These are phyloP conservation scores for Steatornis caripensis DNA, from an alignment of 2,113 vertebrate species.

Conservation along the genomic window DNA sequence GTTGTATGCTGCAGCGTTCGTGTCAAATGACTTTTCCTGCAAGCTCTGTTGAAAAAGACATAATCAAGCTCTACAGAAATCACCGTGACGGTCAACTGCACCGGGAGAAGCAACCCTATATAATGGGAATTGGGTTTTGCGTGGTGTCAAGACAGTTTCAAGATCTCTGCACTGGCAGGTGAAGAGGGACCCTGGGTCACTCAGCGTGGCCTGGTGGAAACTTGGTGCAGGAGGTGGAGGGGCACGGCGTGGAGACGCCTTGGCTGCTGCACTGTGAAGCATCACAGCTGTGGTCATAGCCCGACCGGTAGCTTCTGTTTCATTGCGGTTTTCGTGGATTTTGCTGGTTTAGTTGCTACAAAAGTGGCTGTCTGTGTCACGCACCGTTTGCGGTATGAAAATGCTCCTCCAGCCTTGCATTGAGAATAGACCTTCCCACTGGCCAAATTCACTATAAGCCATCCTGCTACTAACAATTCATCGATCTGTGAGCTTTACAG, in stretches of 20 bases:
- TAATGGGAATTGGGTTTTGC: not conserved
- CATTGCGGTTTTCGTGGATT: not conserved
- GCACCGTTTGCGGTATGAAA: not conserved
- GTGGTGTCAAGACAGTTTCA: not conserved
- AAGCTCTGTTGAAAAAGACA: not conserved
- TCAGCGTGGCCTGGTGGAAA: not conserved
- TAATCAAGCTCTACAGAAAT: not conserved
- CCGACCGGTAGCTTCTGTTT: not conserved
- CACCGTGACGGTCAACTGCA: not conserved
- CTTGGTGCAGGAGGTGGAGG: not conserved
- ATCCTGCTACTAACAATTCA: not conserved
- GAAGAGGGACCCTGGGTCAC: not conserved
- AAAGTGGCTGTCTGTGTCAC: not conserved
- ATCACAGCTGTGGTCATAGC: not conserved
- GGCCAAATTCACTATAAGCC: not conserved
- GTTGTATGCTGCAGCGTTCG: not conserved
- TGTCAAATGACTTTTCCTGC: not conserved
- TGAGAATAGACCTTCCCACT: not conserved
- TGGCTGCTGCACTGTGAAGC: not conserved
- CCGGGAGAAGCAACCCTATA: not conserved
- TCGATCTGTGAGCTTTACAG: not conserved
- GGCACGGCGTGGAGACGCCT: fast-evolving
- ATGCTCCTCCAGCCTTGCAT: not conserved
- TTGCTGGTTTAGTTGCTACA: not conserved
- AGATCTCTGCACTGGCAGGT: not conserved